Base-by-base conservation (phyloP, 2,113 vertebrate genomes). In the Caloenas nicobarica region DNA sequence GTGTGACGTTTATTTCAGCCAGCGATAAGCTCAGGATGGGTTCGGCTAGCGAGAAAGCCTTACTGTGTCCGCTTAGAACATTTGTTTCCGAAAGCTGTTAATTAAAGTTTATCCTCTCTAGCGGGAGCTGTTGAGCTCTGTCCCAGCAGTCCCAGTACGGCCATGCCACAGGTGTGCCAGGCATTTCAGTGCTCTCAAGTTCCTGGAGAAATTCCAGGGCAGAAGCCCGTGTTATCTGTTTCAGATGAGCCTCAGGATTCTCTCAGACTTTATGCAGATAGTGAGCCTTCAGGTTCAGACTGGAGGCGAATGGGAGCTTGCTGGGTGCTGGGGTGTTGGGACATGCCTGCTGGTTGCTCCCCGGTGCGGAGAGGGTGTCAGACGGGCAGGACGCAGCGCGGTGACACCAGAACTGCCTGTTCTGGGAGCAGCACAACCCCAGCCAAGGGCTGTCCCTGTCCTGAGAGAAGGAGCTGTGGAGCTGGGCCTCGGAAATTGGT, bases 31-130 rank as follows among this genome's bases (percentile, higher is more conserved):
- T 81, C 64, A 44, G 48, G 42, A 17, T 48, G 26, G 38, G 10
- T 60, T 74, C 48, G 18, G 3, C 60, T 76, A 71, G 26, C 68
- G 29, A 84, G 66, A 65, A 89, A 73, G 38, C 29, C 25, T 80
- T 65, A 36, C 16, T 58, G 2, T 53, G 23, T 65, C 53, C 46
- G 42, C 51, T 95, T 66, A 65, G 72, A 89, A 76, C 4, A 31
- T 70, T 69, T 53, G 4, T 68, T 94, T 73, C 16, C 53, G 85
- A 83, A 54, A 65, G 6, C 48, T 48, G 48, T 86, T 90, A 83
- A 83, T 82, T 93, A 90, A 94, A 90, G 68, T 83, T 88, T 82
- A 46, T 54, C 42, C 60, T 88, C 71, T 73, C 74, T 88, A 68
- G 46, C 88, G 81, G 89, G 74, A 95, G 58, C 68, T 58, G 23